Percentiles rank a stretch among this genome's conserved stretches.
phyloP scores from a whole-genome alignment of 2,113 vertebrate genomes.

The Holacanthus passer region DNA sequence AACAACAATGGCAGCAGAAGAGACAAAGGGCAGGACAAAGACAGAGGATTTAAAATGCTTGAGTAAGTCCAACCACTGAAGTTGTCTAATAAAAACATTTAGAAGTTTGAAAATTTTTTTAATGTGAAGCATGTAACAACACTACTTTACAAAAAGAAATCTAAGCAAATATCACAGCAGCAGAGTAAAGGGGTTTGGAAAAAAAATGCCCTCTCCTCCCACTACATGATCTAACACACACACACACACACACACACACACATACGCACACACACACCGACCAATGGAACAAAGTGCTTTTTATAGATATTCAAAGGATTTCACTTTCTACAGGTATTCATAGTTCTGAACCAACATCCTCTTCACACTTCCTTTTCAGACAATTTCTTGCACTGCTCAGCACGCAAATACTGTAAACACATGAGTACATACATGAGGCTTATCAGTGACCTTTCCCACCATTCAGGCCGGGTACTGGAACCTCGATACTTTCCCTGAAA shows the following conservation, averaged over 20 bases:
- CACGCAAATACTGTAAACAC: background rate
- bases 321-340: constrained; percentile 72
- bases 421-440: background rate
- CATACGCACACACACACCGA: constrained; percentile 11
- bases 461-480: background rate
- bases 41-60: background rate
- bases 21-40: background rate
- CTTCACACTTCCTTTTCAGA: constrained; percentile 75
- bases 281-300: constrained; percentile 39
- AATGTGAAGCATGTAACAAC: background rate
- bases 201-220: constrained; percentile 40
- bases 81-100: background rate
- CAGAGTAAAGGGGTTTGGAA: constrained; percentile 40
- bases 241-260: constrained; percentile 16
- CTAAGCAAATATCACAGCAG: constrained; percentile 11
- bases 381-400: constrained; percentile 37
- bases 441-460: constrained; percentile 1
- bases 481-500: background rate
- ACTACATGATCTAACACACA: constrained; percentile 19
- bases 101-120: background rate
- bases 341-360: constrained; percentile 65
- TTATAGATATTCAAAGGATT: constrained; percentile 64
- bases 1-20: background rate
- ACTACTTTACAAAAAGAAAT: background rate
- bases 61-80: background rate